Evolutionary conservation across 1,140 invertebrate species (phyloP).

Genomic region (Ylistrum balloti): DNA sequence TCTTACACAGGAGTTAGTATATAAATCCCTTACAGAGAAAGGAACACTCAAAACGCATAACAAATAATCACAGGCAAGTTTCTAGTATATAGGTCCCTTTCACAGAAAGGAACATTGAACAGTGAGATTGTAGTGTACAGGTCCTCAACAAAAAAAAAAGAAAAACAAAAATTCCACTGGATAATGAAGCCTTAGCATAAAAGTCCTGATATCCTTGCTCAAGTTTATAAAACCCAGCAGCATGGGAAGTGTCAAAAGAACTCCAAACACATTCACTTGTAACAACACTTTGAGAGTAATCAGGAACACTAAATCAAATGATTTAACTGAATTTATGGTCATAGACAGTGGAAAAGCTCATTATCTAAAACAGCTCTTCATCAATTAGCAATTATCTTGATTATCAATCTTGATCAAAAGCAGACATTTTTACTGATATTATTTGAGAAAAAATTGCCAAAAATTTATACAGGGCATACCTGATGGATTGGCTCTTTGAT

Average conservation of each 20-base stretch:
- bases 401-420: constrained; percentile 30
- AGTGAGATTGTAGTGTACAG: no score
- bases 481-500: not conserved
- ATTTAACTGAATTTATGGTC: constrained; percentile 3
- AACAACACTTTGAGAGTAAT: not conserved
- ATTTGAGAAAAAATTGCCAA: not conserved
- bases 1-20: no score
- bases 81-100: no score
- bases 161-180: no score
- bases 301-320: not conserved
- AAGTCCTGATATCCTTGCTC: no score
- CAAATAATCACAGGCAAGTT: no score
- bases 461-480: not conserved
- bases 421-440: not conserved
- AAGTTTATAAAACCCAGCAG: not conserved
- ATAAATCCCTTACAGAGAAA: no score
- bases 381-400: constrained; percentile 16
- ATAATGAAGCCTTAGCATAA: no score
- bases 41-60: no score
- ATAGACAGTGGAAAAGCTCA: not conserved
- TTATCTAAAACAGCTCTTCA: constrained; percentile 27
- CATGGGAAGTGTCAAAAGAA: not conserved
- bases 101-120: no score
- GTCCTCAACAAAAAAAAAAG: no score
- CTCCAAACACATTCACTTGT: not conserved